These are phyloP conservation scores for Chanos chanos DNA, from an alignment of 2,797 vertebrate species.

Conservation along the genomic window DNA sequence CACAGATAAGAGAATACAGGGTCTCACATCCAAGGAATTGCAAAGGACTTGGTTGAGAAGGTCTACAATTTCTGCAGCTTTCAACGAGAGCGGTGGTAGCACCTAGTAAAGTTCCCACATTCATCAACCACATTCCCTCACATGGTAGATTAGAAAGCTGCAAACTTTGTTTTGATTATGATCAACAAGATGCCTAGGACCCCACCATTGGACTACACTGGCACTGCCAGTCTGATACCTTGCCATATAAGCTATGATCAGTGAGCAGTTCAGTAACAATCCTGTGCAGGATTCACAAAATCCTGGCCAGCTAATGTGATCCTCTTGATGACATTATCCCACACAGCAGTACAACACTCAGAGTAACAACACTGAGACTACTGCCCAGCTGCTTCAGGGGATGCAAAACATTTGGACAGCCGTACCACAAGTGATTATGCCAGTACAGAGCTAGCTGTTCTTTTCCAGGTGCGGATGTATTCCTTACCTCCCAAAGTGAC, in stretches of 20 bases:
- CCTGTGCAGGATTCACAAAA: too few species aligned
- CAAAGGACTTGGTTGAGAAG: too few species aligned
- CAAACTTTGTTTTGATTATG: neutral
- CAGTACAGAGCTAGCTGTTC: neutral
- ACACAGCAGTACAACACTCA: slow-evolving; percentile 3
- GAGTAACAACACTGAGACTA: neutral
- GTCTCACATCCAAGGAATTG: too few species aligned
- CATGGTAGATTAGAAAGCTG: neutral
- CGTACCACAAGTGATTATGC: neutral
- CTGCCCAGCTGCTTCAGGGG: neutral
- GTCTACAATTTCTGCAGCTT: too few species aligned
- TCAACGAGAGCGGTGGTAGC: neutral
- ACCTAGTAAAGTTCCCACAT: neutral
- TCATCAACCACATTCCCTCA: neutral
- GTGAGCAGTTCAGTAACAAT: neutral
- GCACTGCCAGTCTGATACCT: neutral
- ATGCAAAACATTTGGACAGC: neutral
- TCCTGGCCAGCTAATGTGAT: slow-evolving; percentile 7
- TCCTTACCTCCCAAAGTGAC: too few species aligned
- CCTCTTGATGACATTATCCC: slow-evolving; percentile 25
- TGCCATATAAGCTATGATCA: neutral
- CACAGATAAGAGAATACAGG: too few species aligned
- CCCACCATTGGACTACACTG: neutral
- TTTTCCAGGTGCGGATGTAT: neutral
- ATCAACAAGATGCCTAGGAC: neutral